Evolutionary conservation across 2,797 vertebrate genomes (phyloP).

Genomic region (Austrolebias charrua): DNA sequence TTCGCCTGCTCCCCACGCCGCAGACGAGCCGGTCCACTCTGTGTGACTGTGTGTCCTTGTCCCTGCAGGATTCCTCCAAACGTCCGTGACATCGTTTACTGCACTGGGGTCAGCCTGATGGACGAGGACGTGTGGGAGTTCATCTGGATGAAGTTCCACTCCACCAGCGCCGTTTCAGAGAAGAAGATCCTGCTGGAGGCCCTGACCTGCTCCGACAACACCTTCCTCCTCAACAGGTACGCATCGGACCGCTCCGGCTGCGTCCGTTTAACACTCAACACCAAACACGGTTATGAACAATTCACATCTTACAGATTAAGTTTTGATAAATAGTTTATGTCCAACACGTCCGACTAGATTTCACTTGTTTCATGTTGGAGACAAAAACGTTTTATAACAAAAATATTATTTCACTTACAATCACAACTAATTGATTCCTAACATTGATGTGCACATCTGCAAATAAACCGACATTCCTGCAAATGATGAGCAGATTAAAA

Average conservation of each 20-base stretch:
- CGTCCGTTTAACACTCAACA: background rate
- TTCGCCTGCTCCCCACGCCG: background rate
- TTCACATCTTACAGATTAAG: too few relatives aligned
- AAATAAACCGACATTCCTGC: too few relatives aligned
- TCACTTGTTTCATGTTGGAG: too few relatives aligned
- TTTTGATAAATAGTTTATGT: too few relatives aligned
- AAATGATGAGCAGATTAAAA: too few relatives aligned
- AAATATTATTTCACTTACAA: too few relatives aligned
- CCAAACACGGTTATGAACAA: too few relatives aligned
- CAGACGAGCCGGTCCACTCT: background rate
- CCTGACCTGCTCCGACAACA: slow-evolving; percentile 95
- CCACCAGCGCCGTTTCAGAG: slow-evolving; percentile 90
- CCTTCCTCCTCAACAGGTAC: slow-evolving; percentile 92
- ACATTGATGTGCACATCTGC: too few relatives aligned
- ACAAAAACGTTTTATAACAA: too few relatives aligned
- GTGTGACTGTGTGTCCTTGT: background rate
- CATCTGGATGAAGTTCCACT: slow-evolving; percentile 99
- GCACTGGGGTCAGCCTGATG: slow-evolving; percentile 95
- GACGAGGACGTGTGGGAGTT: slow-evolving; percentile 99
- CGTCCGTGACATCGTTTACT: slow-evolving; percentile 96
- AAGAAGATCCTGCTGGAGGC: slow-evolving; percentile 98
- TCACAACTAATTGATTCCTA: too few relatives aligned
- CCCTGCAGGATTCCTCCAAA: slow-evolving; percentile 90
- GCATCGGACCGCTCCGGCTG: background rate
- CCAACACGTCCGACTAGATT: too few relatives aligned